phyloP scores from a whole-genome alignment of 2,888 invertebrate species.

The Nebria brevicollis region DNA sequence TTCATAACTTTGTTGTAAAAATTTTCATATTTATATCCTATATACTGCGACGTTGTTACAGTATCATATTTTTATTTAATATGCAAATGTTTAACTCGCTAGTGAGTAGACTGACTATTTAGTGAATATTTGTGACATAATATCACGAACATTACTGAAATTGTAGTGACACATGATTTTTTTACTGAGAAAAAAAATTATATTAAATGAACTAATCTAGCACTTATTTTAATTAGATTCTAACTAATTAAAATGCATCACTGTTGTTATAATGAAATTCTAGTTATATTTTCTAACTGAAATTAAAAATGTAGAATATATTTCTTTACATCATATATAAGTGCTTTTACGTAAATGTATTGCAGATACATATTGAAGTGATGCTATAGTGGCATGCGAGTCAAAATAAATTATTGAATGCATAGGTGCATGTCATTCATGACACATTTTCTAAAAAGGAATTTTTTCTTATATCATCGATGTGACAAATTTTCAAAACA shows the following conservation, averaged over 20 bases:
- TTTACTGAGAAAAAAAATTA: neutral
- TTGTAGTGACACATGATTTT: neutral
- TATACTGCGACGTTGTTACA: neutral
- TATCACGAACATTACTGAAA: neutral
- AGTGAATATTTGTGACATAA: neutral
- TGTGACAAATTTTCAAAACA: slow-evolving; percentile 43
- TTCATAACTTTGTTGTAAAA: neutral
- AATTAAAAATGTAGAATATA: neutral
- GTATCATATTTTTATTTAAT: neutral
- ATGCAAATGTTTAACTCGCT: slow-evolving; percentile 1
- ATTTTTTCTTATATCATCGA: slow-evolving; percentile 21
- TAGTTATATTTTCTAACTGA: neutral
- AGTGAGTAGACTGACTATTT: neutral
- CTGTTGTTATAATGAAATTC: neutral
- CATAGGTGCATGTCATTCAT: slow-evolving; percentile 16
- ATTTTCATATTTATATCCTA: neutral
- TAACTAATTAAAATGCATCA: neutral
- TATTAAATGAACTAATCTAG: neutral
- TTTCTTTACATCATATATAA: neutral
- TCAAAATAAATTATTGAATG: slow-evolving; percentile 33
- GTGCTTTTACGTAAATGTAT: neutral
- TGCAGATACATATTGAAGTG: neutral
- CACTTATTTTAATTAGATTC: neutral
- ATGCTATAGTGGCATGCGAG: neutral
- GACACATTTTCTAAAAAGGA: slow-evolving; percentile 35